Conservation (phyloP, 2,113 vertebrate species). For the Oophaga pumilio region DNA sequence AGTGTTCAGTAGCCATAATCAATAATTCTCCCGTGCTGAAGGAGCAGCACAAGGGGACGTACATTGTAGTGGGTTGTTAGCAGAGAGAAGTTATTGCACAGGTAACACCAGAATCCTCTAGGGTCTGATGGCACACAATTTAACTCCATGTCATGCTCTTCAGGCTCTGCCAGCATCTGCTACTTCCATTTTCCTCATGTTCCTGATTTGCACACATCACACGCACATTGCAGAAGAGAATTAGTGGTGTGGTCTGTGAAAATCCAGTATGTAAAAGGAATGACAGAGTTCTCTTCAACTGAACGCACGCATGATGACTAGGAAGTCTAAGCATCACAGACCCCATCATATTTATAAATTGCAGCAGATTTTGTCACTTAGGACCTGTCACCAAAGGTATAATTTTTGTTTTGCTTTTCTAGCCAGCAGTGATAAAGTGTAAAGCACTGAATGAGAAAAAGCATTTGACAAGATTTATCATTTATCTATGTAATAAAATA, state of each 20-base stretch:
- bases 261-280: not conserved
- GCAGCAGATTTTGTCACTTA: slow-evolving; percentile 17
- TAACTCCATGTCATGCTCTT: slow-evolving; percentile 48
- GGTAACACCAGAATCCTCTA: slow-evolving; percentile 4
- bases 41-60: not conserved
- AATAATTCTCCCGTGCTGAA: not conserved
- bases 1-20: not conserved
- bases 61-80: slow-evolving; percentile 38
- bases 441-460: not conserved
- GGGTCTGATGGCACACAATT: slow-evolving; percentile 34
- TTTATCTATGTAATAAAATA: not conserved
- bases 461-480: not conserved
- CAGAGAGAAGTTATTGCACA: slow-evolving; percentile 60
- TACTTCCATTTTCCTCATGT: slow-evolving; percentile 50
- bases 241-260: slow-evolving; percentile 16
- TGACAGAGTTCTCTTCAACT: not conserved
- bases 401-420: not conserved
- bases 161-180: slow-evolving; percentile 56
- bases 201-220: not conserved
- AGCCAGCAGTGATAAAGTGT: slow-evolving; percentile 14
- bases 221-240: not conserved
- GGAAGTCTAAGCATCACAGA: not conserved
- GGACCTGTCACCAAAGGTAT: slow-evolving; percentile 1
- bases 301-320: not conserved
- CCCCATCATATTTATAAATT: slow-evolving; percentile 17